Evolutionary conservation across 2,888 invertebrate species (phyloP), one percentile per base, ranked within the genome.

Genomic region (Tetragonula carbonaria): DNA sequence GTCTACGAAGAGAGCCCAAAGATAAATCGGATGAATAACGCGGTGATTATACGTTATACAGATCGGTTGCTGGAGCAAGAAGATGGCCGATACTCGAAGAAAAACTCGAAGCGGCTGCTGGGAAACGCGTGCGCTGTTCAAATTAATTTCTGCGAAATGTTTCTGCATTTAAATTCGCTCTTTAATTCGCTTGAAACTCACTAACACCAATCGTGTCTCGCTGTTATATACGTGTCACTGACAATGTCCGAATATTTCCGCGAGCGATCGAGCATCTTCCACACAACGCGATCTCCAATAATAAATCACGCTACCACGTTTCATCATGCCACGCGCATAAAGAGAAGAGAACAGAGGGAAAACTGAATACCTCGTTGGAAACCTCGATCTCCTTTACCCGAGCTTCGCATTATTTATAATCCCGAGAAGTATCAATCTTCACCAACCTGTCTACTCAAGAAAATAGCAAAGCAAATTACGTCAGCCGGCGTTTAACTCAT

Each of bases 1-100:
- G 18, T 66, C 38, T 45, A 13, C 63, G 18, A 59, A 57, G 23
- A 28, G 67, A 14, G 3, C 14, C 38, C 28, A 33, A 33, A 50
- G 21, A 38, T n/a, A 53, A 74, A 74, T 74, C 57, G 38, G 21
- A 63, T 33, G 57, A 70, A 66, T 57, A 65, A 57, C 38, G 23
- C 57, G 45, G 28, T 38, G 62, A 67, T 33, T 51, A 16, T 21
- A 50, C 4, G 33, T 70, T 33, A 18, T 28, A 5, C 23, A 33
- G 33, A 53, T 21, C 45, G 21, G 14, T 11, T 4, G n/a, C 13
- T 4, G 28, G 21, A 2, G 38, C 38, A 45, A 45, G 38, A 45
- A 38, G 38, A 38, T 45, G 45, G 45, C 45, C 45, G 45, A 45
- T 38, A 65, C 63, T 63, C 51, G 53, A 33, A 53, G 51, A 53